A percentile compares a stretch with the other conserved stretches of the same genome.
Evolutionary conservation across 1,140 invertebrate genomes (phyloP).

Genomic region (Wiebesia pumilae): DNA sequence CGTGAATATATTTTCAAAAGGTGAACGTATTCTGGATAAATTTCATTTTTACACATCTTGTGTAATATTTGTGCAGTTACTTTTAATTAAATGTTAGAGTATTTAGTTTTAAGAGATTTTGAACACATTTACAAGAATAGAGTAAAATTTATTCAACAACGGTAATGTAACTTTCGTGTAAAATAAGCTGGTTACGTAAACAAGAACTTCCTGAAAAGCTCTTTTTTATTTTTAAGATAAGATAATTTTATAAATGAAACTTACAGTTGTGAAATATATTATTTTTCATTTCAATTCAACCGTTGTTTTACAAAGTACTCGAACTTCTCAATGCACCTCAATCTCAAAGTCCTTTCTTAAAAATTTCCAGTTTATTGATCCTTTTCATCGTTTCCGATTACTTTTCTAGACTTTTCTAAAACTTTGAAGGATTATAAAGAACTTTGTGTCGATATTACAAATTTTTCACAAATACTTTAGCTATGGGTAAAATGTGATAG

Average conservation of each 20-base stretch:
- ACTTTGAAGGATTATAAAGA: not conserved
- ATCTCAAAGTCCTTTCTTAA: no score
- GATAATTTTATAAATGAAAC: not conserved
- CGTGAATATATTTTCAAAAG: no score
- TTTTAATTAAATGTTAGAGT: not conserved
- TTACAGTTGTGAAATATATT: not conserved
- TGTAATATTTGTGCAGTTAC: no score
- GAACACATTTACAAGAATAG: not conserved
- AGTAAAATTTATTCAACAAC: not conserved
- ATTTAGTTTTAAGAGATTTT: not conserved
- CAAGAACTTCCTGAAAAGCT: no score
- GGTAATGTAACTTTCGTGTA: no score
- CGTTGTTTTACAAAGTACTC: not conserved
- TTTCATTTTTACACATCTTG: no score
- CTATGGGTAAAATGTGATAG: not conserved
- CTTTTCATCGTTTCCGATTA: not conserved
- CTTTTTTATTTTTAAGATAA: not conserved
- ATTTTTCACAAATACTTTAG: not conserved
- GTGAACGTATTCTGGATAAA: no score
- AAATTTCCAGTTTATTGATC: no score
- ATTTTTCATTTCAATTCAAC: not conserved
- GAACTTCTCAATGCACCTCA: not conserved
- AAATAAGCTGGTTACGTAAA: no score
- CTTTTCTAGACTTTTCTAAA: not conserved
- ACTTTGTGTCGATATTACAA: not conserved